Percentiles rank a stretch among this genome's conserved stretches.
phyloP scores from a whole-genome alignment of 2,888 invertebrate species.

The Cinara cedri region DNA sequence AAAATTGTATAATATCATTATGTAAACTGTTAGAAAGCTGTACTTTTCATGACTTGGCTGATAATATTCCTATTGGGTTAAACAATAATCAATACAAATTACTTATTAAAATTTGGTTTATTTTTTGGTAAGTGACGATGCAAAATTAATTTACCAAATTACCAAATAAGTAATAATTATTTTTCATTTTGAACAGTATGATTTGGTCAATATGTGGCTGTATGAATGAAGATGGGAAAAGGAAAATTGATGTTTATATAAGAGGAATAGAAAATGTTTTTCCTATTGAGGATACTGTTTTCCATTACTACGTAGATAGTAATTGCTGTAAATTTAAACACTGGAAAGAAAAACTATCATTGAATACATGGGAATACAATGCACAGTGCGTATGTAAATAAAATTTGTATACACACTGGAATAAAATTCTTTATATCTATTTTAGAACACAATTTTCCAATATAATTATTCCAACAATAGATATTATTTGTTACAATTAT shows the following conservation, averaged over 20 bases:
- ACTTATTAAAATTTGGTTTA: slow-evolving; percentile 73
- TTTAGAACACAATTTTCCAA: slow-evolving; percentile 78
- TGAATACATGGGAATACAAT: slow-evolving; percentile 7
- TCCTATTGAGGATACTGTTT: slow-evolving; percentile 85
- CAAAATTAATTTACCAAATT: not conserved
- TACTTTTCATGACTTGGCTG: slow-evolving; percentile 16
- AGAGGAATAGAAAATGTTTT: slow-evolving; percentile 80
- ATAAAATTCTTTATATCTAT: not conserved
- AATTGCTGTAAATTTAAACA: slow-evolving; percentile 72
- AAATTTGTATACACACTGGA: not conserved
- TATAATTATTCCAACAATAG: slow-evolving; percentile 85
- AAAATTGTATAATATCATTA: slow-evolving; percentile 77
- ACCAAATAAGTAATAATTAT: not conserved
- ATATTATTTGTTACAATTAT: slow-evolving; percentile 82
- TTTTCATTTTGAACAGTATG: slow-evolving; percentile 65
- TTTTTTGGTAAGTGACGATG: slow-evolving; percentile 60
- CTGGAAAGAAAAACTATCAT: slow-evolving; percentile 74
- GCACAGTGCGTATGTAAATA: slow-evolving; percentile 16
- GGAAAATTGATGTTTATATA: slow-evolving; percentile 78
- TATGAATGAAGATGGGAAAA: slow-evolving; percentile 78
- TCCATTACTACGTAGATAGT: slow-evolving; percentile 85
- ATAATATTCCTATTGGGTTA: slow-evolving; percentile 61
- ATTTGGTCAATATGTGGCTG: slow-evolving; percentile 87
- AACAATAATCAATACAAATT: slow-evolving; percentile 68
- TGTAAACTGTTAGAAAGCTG: slow-evolving; percentile 72